These are phyloP conservation scores for Sthenelais limicola DNA, from an alignment of 2,888 invertebrate species.

Conservation along the genomic window DNA sequence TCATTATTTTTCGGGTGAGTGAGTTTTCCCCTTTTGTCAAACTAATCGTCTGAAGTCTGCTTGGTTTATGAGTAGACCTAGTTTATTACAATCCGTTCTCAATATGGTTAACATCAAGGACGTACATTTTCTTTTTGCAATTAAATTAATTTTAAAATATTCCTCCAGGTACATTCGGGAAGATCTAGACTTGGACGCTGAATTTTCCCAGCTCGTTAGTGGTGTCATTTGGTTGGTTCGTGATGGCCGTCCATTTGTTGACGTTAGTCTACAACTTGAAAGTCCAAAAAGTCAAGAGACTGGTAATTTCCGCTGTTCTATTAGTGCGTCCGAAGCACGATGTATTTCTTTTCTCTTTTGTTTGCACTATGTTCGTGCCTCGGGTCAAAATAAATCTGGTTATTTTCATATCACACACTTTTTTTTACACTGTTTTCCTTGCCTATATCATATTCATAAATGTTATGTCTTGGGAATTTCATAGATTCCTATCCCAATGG, in stretches of 20 bases:
- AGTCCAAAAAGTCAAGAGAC: constrained; percentile 70
- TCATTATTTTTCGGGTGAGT: constrained; percentile 71
- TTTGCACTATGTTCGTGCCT: too few relatives aligned
- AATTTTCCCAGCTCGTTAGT: constrained; percentile 69
- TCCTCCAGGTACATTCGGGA: constrained; percentile 68
- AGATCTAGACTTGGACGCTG: constrained; percentile 60
- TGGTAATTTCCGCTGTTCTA: too few relatives aligned
- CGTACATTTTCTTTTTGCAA: not conserved
- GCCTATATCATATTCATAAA: too few relatives aligned
- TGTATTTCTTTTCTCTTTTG: too few relatives aligned
- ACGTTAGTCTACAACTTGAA: constrained; percentile 65
- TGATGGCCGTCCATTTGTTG: constrained; percentile 66
- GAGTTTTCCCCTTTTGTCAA: too few relatives aligned
- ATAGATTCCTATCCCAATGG: too few relatives aligned
- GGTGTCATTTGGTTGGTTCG: constrained; percentile 72
- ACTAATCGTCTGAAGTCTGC: not conserved
- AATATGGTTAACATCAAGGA: not conserved
- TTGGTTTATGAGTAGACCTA: not conserved
- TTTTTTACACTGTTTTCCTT: too few relatives aligned
- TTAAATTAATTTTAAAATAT: not conserved
- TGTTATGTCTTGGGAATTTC: too few relatives aligned
- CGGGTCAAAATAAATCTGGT: too few relatives aligned
- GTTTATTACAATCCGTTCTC: not conserved
- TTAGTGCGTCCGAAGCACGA: too few relatives aligned
- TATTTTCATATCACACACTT: too few relatives aligned